phyloP scores from a whole-genome alignment of 2,888 invertebrate genomes.

The Eupithecia exiguata region DNA sequence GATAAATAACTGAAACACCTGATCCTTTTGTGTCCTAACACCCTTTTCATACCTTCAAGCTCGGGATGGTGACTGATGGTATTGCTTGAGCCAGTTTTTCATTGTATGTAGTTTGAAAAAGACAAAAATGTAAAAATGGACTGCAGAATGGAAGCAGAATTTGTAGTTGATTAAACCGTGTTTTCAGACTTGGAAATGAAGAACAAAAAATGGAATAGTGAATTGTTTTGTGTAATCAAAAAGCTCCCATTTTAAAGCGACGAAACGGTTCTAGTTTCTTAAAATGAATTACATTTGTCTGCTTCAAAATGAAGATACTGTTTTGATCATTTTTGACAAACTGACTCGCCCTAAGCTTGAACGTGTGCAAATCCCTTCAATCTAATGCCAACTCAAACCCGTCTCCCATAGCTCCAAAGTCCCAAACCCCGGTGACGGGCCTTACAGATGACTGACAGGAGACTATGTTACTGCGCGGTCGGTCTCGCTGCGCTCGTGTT shows the following conservation, averaged over 20 bases:
- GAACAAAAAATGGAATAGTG: not conserved
- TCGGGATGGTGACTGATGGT: slow-evolving; percentile 45
- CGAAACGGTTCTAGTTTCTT: not conserved
- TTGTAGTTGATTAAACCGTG: slow-evolving; percentile 6
- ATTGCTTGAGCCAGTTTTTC: slow-evolving; percentile 26
- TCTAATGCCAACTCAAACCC: slow-evolving; percentile 25
- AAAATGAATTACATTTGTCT: not conserved
- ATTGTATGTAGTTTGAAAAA: not conserved
- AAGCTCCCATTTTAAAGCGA: not conserved
- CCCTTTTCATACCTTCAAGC: slow-evolving; percentile 44
- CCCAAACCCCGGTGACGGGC: slow-evolving; percentile 31
- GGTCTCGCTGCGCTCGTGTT: slow-evolving; percentile 59
- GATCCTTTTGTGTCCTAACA: slow-evolving; percentile 28
- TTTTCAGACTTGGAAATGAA: not conserved
- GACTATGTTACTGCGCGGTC: slow-evolving; percentile 63
- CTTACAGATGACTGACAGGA: slow-evolving; percentile 66
- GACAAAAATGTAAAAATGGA: not conserved
- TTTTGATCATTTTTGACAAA: not conserved
- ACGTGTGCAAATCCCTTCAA: slow-evolving; percentile 22
- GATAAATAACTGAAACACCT: slow-evolving; percentile 32
- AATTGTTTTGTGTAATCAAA: slow-evolving; percentile 3
- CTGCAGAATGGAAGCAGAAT: not conserved
- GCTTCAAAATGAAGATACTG: not conserved
- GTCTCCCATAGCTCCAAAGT: slow-evolving; percentile 36
- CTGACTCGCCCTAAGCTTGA: slow-evolving; percentile 3